A percentile compares a stretch with the other conserved stretches of the same genome.
Conservation (phyloP, 2,113 vertebrate genomes). For the Conger conger region DNA sequence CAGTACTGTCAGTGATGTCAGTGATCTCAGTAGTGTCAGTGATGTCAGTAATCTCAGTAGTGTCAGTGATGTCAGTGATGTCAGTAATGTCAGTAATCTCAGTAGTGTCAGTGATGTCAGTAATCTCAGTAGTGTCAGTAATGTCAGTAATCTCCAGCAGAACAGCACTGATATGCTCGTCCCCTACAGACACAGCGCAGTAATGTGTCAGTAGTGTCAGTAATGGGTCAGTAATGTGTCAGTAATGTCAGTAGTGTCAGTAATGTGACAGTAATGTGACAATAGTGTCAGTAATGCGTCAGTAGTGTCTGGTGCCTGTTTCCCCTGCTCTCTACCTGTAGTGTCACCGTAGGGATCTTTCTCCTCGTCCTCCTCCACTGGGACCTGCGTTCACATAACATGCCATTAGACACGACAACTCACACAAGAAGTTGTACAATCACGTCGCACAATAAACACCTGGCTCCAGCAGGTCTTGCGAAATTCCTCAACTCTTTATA, state of each 20-base stretch:
- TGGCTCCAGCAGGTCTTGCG: too few relatives aligned
- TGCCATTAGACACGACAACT: not conserved
- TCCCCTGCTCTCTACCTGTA: constrained; percentile 69
- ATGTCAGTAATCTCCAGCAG: not conserved
- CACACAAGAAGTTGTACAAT: not conserved
- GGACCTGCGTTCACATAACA: constrained; percentile 62
- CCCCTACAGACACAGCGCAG: constrained; percentile 40
- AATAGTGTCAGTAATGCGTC: too few relatives aligned
- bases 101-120: not conserved
- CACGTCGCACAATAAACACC: too few relatives aligned
- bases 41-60: too few relatives aligned
- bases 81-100: not conserved
- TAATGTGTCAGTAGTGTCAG: too few relatives aligned
- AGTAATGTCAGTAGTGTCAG: too few relatives aligned
- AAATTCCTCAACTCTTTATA: too few relatives aligned
- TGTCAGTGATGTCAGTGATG: not conserved
- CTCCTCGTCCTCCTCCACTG: constrained; percentile 73
- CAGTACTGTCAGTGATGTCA: too few relatives aligned
- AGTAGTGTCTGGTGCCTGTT: too few relatives aligned
- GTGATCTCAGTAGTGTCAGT: not conserved
- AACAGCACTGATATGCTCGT: not conserved
- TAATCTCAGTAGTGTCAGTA: not conserved
- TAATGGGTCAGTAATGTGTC: too few relatives aligned
- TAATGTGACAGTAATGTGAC: too few relatives aligned
- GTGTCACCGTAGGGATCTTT: constrained; percentile 82